phyloP scores from a whole-genome alignment of 2,113 vertebrate genomes.

The Chloroceryle aenea region DNA sequence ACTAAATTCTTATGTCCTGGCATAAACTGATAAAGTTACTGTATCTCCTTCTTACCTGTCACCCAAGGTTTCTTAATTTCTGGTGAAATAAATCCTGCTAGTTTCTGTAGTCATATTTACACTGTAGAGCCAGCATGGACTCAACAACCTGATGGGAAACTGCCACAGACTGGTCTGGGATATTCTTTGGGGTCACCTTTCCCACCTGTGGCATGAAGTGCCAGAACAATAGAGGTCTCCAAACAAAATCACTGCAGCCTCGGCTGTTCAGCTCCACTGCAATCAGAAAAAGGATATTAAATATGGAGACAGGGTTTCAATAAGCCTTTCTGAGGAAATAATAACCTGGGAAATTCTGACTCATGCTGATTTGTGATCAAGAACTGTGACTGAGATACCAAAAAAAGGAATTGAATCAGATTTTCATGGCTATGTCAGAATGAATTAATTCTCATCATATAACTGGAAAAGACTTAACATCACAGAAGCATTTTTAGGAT shows the following conservation, averaged over 20 bases:
- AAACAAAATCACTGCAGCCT: neutral
- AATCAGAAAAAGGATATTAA: constrained; percentile 47
- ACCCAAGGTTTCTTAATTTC: neutral
- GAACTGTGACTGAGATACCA: constrained; percentile 52
- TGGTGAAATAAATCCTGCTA: neutral
- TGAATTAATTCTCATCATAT: constrained; percentile 59
- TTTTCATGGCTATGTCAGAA: constrained; percentile 60
- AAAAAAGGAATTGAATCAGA: constrained; percentile 66
- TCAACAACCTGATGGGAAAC: neutral
- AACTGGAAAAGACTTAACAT: constrained; percentile 62
- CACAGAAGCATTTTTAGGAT: constrained; percentile 55
- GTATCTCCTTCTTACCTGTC: neutral
- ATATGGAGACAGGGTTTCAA: neutral
- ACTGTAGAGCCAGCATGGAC: neutral
- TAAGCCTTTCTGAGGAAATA: constrained; percentile 61
- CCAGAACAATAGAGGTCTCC: neutral
- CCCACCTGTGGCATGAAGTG: neutral
- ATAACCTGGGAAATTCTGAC: constrained; percentile 66
- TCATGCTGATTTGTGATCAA: constrained; percentile 68
- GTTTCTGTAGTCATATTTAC: neutral
- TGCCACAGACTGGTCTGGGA: neutral
- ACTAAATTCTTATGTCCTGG: neutral
- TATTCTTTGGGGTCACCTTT: neutral
- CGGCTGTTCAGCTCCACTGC: neutral
- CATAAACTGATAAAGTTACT: neutral